Evolutionary conservation across 2,888 invertebrate species (phyloP).

Genomic region (Phengaris alcon): DNA sequence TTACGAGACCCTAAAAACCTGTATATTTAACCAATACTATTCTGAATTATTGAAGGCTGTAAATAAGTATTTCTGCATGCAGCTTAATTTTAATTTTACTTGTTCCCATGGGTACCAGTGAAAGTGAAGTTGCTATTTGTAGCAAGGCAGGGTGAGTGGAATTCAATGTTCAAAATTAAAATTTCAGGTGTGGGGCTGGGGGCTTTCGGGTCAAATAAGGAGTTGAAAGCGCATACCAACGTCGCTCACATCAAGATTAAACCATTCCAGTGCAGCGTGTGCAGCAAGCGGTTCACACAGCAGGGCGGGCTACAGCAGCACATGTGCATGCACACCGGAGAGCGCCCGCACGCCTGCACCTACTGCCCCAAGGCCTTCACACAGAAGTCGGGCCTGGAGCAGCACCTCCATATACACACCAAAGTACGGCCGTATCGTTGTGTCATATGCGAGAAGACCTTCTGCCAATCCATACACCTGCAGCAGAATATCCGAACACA

Average conservation of each 20-base stretch:
- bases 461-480: slow-evolving; percentile 65
- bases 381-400: slow-evolving; percentile 70
- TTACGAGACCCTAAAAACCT: too few relatives aligned
- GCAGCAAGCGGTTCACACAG: slow-evolving; percentile 65
- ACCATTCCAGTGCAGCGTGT: slow-evolving; percentile 61
- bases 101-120: too few relatives aligned
- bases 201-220: slow-evolving; percentile 48
- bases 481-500: slow-evolving; percentile 72
- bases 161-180: neutral
- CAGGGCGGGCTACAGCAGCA: slow-evolving; percentile 65
- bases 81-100: too few relatives aligned
- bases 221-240: slow-evolving; percentile 53
- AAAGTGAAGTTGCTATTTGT: too few relatives aligned
- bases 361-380: slow-evolving; percentile 68
- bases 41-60: too few relatives aligned
- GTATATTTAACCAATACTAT: too few relatives aligned
- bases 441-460: slow-evolving; percentile 63
- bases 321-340: slow-evolving; percentile 65
- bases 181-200: slow-evolving; percentile 56
- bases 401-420: slow-evolving; percentile 67
- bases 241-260: slow-evolving; percentile 57
- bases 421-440: slow-evolving; percentile 67
- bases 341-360: slow-evolving; percentile 62
- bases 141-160: too few relatives aligned
- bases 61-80: too few relatives aligned